Evolutionary conservation across 2,797 vertebrate genomes (phyloP).

Genomic region (Avahi laniger): DNA sequence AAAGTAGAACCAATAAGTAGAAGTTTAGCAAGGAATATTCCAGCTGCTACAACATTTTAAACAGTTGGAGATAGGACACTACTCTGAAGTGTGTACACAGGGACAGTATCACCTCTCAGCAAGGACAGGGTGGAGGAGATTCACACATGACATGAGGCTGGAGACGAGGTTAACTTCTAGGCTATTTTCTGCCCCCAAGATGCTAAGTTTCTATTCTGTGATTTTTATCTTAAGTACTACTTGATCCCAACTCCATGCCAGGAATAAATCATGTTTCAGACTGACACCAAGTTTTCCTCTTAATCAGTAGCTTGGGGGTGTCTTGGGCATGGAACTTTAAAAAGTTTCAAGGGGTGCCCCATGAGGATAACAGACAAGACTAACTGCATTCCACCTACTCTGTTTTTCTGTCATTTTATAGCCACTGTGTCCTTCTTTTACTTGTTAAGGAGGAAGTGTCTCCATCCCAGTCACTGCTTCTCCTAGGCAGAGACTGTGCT

Average conservation of each 20-base stretch:
- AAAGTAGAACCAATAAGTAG: background rate
- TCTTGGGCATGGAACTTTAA: background rate
- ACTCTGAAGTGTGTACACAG: background rate
- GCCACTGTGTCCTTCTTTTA: background rate
- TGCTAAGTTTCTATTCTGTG: background rate
- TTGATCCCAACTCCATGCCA: background rate
- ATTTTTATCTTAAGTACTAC: background rate
- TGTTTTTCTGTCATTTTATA: background rate
- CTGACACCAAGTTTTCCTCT: background rate
- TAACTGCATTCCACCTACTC: background rate
- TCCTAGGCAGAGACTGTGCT: background rate
- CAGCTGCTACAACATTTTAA: background rate
- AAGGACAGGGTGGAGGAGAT: background rate
- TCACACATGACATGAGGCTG: background rate
- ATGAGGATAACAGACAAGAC: background rate
- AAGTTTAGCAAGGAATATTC: background rate
- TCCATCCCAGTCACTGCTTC: no score
- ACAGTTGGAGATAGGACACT: background rate
- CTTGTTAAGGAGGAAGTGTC: background rate
- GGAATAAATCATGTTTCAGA: background rate
- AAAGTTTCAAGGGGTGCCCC: background rate
- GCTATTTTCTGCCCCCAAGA: background rate
- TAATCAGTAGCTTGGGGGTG: background rate
- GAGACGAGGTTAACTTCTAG: background rate
- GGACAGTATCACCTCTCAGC: rapidly evolving